These are phyloP conservation scores for Sinella curviseta DNA, from an alignment of 1,140 invertebrate genomes.

Conservation along the genomic window DNA sequence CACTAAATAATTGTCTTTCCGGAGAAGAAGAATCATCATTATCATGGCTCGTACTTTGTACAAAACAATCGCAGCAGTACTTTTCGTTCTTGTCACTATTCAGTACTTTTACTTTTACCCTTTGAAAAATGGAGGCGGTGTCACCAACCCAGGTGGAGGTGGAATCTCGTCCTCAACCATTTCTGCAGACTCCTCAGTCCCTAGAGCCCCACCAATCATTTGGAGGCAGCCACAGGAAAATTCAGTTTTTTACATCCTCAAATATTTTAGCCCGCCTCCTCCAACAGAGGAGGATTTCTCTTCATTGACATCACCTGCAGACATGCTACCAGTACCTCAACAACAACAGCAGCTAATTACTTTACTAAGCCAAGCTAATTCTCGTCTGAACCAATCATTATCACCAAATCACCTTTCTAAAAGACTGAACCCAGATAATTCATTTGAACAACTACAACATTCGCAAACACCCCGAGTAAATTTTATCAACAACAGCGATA, in stretches of 20 bases:
- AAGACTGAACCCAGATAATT: background rate
- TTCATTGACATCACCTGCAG: background rate
- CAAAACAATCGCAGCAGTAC: constrained; percentile 25
- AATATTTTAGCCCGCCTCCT: background rate
- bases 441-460: background rate
- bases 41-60: constrained; percentile 33
- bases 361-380: background rate
- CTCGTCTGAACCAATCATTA: background rate
- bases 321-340: constrained; percentile 17
- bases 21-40: no score
- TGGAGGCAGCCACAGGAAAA: constrained; percentile 3
- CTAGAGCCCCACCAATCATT: background rate
- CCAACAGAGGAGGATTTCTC: background rate
- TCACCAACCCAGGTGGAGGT: background rate
- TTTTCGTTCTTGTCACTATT: constrained; percentile 39
- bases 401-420: background rate
- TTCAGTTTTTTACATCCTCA: background rate
- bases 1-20: no score
- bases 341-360: constrained; percentile 2
- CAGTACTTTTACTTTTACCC: constrained; percentile 46
- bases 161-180: background rate
- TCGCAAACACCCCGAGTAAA: background rate
- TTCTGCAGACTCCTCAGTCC: background rate
- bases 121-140: constrained; percentile 16
- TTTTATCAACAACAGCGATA: background rate